Evolutionary conservation across 2,797 vertebrate genomes (phyloP).

Genomic region (Halcyon smyrnensis): DNA sequence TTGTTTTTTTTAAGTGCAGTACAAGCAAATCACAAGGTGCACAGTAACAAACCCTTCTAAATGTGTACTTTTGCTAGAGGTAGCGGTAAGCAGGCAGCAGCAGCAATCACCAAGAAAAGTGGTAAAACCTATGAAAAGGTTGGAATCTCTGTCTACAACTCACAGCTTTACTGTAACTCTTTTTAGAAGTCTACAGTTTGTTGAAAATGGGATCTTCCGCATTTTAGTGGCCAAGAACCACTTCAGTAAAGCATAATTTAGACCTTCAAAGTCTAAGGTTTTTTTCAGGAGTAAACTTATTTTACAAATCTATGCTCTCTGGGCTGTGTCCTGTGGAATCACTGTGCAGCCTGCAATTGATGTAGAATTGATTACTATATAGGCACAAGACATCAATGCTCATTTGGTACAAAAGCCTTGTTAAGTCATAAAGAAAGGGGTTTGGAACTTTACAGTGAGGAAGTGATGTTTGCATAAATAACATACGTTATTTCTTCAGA

Average conservation of each 20-base stretch:
- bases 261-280: background rate
- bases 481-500: background rate
- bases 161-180: background rate
- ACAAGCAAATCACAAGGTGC: background rate
- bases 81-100: background rate
- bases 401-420: background rate
- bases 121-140: background rate
- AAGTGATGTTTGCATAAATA: background rate
- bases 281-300: background rate
- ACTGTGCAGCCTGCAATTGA: background rate
- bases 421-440: background rate
- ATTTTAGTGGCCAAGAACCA: background rate
- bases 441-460: background rate
- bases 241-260: background rate
- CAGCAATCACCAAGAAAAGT: background rate
- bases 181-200: background rate
- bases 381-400: background rate
- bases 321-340: background rate
- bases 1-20: background rate
- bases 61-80: rapidly evolving
- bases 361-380: background rate
- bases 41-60: background rate
- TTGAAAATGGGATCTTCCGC: background rate
- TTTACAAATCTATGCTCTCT: background rate
- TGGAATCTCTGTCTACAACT: background rate